Percentiles rank a stretch among this genome's conserved stretches.
phyloP scores from a whole-genome alignment of 2,888 invertebrate genomes.

The Clistopyga incitator region DNA sequence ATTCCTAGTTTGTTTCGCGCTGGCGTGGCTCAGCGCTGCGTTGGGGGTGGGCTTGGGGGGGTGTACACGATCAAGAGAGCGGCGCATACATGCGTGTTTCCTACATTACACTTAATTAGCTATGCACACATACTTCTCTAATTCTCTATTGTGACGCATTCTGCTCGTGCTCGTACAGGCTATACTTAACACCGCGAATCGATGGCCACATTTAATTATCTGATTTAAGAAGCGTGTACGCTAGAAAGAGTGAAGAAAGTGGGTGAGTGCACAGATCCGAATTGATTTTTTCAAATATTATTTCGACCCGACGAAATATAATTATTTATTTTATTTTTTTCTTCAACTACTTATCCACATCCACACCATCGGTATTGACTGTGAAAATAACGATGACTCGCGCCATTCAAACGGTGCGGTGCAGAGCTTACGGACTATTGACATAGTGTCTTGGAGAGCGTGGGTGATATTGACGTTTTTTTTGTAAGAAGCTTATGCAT shows the following conservation, averaged over 20 bases:
- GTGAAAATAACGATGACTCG: too few species aligned
- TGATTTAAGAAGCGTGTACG: conserved; percentile 30
- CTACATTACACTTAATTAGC: conserved; percentile 51
- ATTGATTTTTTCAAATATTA: neutral
- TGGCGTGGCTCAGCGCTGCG: conserved; percentile 3
- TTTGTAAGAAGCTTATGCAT: too few species aligned
- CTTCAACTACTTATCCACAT: neutral
- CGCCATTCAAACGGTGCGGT: too few species aligned
- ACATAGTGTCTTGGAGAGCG: too few species aligned
- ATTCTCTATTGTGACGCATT: conserved; percentile 41
- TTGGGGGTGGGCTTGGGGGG: neutral
- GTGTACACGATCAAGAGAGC: conserved; percentile 18
- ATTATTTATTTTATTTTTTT: too few species aligned
- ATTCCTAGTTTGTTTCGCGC: conserved; percentile 57
- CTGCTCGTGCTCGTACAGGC: conserved; percentile 12
- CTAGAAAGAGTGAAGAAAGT: neutral
- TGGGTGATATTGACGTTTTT: too few species aligned
- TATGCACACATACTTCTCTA: conserved; percentile 34
- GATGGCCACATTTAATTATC: conserved; percentile 57
- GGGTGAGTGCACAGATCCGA: neutral
- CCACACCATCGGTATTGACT: too few species aligned
- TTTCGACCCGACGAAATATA: neutral
- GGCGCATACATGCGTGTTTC: conserved; percentile 54
- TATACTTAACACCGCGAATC: conserved; percentile 26
- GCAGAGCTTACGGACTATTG: too few species aligned